These are phyloP conservation scores for Dilophus febrilis DNA, from an alignment of 2,888 invertebrate genomes.

Conservation along the genomic window DNA sequence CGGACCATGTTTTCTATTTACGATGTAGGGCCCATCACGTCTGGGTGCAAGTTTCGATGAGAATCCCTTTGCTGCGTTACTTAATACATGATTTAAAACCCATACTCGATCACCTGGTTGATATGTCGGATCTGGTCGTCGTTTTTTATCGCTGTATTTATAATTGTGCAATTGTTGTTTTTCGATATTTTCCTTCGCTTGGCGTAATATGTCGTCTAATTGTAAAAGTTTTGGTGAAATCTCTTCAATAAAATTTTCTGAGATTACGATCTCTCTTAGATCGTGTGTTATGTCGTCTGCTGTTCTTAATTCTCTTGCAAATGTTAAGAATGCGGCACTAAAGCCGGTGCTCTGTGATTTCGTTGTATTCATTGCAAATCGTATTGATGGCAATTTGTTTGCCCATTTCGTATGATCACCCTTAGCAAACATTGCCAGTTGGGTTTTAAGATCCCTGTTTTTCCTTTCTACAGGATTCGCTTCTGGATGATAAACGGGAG, in stretches of 20 bases:
- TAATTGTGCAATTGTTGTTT: constrained; percentile 12
- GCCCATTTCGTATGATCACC: constrained; percentile 17
- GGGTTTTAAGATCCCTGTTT: too few relatives aligned
- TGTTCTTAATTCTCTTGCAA: constrained; percentile 20
- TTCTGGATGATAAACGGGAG: constrained; percentile 16
- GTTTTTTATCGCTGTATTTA: constrained; percentile 9
- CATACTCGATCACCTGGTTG: constrained; percentile 14
- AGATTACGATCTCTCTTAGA: constrained; percentile 12
- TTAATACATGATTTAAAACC: constrained; percentile 13
- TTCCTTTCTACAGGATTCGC: constrained; percentile 20
- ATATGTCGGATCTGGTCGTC: constrained; percentile 10
- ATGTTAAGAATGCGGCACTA: constrained; percentile 20
- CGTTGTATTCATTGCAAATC: constrained; percentile 24
- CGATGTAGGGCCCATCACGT: constrained; percentile 18
- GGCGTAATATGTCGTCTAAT: constrained; percentile 4
- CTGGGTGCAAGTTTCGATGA: constrained; percentile 17
- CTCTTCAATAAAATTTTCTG: constrained; percentile 9
- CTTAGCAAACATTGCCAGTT: constrained; percentile 16
- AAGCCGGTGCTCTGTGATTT: constrained; percentile 16
- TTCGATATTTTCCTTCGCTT: constrained; percentile 11
- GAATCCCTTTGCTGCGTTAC: constrained; percentile 11
- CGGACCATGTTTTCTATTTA: constrained; percentile 12
- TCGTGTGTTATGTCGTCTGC: constrained; percentile 17
- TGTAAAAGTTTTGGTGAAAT: too few relatives aligned
- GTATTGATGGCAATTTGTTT: constrained; percentile 17